Evolutionary conservation across 2,888 invertebrate species (phyloP).

Genomic region (Mythimna vitellina): DNA sequence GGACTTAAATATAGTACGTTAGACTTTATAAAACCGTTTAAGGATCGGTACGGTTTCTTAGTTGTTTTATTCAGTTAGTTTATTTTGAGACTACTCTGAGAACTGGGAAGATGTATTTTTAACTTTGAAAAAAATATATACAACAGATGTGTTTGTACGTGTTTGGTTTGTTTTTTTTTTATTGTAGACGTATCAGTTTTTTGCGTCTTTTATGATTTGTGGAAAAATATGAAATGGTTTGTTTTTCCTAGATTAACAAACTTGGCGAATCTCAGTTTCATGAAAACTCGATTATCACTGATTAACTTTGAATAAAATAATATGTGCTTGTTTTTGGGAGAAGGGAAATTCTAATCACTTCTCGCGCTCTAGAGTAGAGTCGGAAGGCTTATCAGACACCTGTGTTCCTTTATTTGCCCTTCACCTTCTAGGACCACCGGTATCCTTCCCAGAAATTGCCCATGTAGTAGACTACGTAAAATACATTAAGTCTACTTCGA

Average conservation of each 20-base stretch:
- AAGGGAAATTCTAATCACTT: too few species aligned
- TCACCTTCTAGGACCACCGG: too few species aligned
- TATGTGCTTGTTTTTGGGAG: neutral
- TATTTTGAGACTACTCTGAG: slow-evolving; percentile 40
- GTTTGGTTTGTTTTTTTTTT: slow-evolving; percentile 16
- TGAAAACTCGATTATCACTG: neutral
- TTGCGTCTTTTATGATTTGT: neutral
- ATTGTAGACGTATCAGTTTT: neutral
- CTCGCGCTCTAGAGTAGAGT: too few species aligned
- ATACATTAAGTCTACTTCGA: neutral
- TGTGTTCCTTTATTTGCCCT: too few species aligned
- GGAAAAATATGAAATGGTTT: neutral
- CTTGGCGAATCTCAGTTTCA: neutral
- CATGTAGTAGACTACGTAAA: neutral
- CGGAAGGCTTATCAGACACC: too few species aligned
- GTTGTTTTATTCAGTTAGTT: slow-evolving; percentile 51
- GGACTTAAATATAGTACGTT: slow-evolving; percentile 61
- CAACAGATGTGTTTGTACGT: neutral
- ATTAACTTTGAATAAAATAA: neutral
- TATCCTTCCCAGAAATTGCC: too few species aligned
- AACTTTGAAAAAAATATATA: slow-evolving; percentile 30
- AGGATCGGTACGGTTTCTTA: slow-evolving; percentile 40
- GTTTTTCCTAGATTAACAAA: neutral
- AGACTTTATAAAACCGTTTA: slow-evolving; percentile 48
- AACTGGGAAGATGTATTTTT: slow-evolving; percentile 43